A percentile compares a stretch with the other conserved stretches of the same genome.
Conservation (phyloP, 2,888 invertebrate genomes). For the Antitype chi region DNA sequence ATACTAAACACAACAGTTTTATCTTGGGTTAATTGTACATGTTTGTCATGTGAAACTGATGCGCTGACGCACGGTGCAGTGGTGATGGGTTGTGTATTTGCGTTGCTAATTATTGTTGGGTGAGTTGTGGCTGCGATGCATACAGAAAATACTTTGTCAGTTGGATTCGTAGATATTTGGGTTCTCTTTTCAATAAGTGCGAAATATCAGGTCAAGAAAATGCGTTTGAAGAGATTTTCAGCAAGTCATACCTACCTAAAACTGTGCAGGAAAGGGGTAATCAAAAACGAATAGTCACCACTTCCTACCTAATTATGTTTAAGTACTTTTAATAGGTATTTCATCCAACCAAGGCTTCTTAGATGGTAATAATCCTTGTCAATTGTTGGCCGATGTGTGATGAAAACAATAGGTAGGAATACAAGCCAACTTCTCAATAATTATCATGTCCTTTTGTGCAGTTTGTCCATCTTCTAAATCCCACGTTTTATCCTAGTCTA, state of each 20-base stretch:
- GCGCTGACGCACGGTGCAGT: conserved; percentile 54
- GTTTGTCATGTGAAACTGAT: conserved; percentile 78
- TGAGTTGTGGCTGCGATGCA: not conserved
- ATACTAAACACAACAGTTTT: conserved; percentile 85
- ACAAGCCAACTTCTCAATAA: not conserved
- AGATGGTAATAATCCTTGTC: not conserved
- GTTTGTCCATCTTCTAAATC: not conserved
- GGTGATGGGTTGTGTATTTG: conserved; percentile 43
- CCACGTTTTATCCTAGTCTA: conserved; percentile 1
- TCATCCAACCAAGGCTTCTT: too few relatives aligned
- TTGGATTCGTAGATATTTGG: not conserved
- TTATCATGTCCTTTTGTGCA: not conserved
- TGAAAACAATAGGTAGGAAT: not conserved
- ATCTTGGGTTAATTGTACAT: conserved; percentile 81
- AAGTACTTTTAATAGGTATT: not conserved
- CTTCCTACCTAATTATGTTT: not conserved
- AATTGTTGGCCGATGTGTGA: not conserved
- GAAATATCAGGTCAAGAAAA: not conserved
- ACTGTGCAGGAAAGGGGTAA: not conserved
- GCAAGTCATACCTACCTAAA: not conserved
- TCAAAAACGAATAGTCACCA: too few relatives aligned
- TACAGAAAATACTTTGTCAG: conserved; percentile 5
- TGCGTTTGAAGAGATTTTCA: not conserved
- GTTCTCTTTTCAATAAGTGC: not conserved
- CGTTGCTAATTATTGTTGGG: conserved; percentile 13